Conservation (phyloP, 2,113 vertebrate species). For the Barnardius zonarius region DNA sequence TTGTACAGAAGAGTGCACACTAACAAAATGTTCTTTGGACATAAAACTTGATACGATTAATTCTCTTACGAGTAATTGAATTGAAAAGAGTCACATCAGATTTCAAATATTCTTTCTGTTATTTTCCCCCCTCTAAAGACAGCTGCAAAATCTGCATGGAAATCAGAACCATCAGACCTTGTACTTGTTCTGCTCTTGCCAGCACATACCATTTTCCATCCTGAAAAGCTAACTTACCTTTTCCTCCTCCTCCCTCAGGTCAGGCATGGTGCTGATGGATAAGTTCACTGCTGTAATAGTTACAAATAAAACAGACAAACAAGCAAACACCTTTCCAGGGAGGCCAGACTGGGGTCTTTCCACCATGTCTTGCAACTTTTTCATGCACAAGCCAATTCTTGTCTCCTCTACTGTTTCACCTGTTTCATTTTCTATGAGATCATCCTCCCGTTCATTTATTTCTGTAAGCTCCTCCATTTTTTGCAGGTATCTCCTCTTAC, state of each 20-base stretch:
- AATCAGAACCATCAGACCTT: neutral
- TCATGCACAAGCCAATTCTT: conserved; percentile 83
- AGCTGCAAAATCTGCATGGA: neutral
- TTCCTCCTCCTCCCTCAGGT: conserved; percentile 93
- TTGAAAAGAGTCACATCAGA: neutral
- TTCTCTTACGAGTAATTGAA: neutral
- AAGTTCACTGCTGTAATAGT: conserved; percentile 96
- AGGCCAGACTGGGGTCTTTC: conserved; percentile 96
- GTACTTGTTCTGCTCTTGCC: neutral
- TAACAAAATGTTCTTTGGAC: neutral
- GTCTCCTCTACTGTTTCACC: conserved; percentile 71
- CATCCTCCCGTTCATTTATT: conserved; percentile 85
- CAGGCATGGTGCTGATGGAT: conserved; percentile 97
- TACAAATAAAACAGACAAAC: conserved; percentile 95
- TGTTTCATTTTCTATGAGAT: conserved; percentile 74
- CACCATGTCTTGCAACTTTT: conserved; percentile 93
- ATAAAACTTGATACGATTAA: neutral
- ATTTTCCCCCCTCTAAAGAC: neutral
- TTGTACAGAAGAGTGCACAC: neutral
- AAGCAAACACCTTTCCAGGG: conserved; percentile 96
- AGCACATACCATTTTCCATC: conserved; percentile 2
- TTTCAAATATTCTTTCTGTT: neutral
- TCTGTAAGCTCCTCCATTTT: conserved; percentile 92
- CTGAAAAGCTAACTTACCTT: conserved; percentile 78
- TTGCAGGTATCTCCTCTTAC: conserved; percentile 89